phyloP scores from a whole-genome alignment of 2,113 vertebrate genomes.

The Saimiri boliviensis region DNA sequence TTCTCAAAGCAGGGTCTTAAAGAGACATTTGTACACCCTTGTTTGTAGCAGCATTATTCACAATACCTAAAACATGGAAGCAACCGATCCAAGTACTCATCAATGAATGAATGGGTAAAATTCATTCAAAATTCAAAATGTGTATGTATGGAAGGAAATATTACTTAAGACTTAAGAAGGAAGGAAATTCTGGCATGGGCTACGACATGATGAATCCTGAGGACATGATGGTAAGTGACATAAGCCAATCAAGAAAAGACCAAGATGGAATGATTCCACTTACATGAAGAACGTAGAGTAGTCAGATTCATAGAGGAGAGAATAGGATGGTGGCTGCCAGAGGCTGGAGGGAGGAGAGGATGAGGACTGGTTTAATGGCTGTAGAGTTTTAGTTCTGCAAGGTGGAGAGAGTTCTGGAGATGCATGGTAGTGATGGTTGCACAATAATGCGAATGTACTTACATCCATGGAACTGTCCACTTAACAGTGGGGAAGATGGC shows the following conservation, averaged over 20 bases:
- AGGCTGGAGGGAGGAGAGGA: neutral
- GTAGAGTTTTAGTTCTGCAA: neutral
- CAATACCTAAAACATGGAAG: neutral
- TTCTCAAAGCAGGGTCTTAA: neutral
- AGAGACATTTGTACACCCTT: neutral
- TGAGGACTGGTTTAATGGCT: neutral
- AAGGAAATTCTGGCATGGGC: neutral
- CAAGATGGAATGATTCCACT: neutral
- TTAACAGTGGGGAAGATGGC: neutral
- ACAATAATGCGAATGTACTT: too few relatives aligned
- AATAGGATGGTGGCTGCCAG: too few relatives aligned
- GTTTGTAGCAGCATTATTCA: neutral
- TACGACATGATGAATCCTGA: neutral
- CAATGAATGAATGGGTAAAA: neutral
- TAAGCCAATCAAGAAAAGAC: neutral
- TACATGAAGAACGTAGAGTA: neutral
- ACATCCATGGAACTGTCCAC: neutral
- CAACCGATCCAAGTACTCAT: neutral
- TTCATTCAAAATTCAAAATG: neutral
- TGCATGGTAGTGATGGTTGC: neutral
- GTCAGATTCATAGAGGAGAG: neutral
- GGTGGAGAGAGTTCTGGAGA: neutral
- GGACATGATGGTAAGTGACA: neutral
- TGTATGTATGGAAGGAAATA: accelerated
- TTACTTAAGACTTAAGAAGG: neutral